phyloP scores from a whole-genome alignment of 2,797 vertebrate genomes.

The Sebastes itinus region DNA sequence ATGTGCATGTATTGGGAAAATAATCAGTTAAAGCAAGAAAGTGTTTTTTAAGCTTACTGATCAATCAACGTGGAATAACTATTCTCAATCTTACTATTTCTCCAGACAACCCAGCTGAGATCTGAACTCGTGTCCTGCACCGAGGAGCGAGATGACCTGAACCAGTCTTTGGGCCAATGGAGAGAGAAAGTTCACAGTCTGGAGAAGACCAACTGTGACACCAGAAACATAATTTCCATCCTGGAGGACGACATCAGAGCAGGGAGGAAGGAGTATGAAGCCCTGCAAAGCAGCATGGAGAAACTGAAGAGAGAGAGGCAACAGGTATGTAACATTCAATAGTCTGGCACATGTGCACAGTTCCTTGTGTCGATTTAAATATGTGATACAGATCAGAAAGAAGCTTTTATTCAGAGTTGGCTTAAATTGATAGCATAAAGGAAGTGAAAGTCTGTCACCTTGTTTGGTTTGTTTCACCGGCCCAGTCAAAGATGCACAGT shows the following conservation, averaged over 20 bases:
- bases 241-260: conserved; percentile 83
- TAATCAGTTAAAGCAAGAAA: not conserved
- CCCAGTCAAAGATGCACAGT: not conserved
- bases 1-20: not conserved
- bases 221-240: conserved; percentile 75
- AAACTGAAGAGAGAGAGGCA: conserved; percentile 77
- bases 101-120: conserved; percentile 75
- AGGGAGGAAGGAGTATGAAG: conserved; percentile 75
- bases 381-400: not conserved
- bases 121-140: conserved; percentile 80
- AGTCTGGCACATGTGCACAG: not conserved
- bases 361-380: not conserved
- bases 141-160: conserved; percentile 84
- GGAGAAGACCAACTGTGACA: conserved; percentile 77
- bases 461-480: not conserved
- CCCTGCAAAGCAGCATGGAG: conserved; percentile 64
- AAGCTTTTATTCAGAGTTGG: not conserved
- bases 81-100: not conserved
- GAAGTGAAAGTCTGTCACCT: not conserved
- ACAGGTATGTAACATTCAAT: conserved; percentile 43
- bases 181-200: conserved; percentile 79
- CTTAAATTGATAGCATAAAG: not conserved
- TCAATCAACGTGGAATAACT: not conserved
- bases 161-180: conserved; percentile 75
- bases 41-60: not conserved